These are phyloP conservation scores for Tanypteryx hageni DNA, from an alignment of 2,888 invertebrate species.

Conservation along the genomic window DNA sequence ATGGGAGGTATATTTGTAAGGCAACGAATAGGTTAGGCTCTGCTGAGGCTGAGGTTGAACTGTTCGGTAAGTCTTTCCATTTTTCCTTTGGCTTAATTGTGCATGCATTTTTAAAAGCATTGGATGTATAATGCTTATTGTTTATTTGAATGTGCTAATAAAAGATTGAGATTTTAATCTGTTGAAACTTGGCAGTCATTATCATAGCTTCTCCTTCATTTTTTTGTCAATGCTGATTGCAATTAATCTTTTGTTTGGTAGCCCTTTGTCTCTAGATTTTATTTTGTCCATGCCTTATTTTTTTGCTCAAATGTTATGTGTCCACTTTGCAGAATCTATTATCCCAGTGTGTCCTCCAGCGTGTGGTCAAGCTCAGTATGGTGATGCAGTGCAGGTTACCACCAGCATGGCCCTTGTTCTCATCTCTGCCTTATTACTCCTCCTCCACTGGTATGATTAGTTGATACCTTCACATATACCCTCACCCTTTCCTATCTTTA, in stretches of 20 bases:
- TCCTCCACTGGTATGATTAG: conserved; percentile 76
- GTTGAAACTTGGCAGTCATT: neutral
- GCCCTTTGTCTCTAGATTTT: neutral
- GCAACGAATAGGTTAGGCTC: conserved; percentile 92
- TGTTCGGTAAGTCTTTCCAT: conserved; percentile 83
- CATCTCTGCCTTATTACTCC: conserved; percentile 75
- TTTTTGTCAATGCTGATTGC: neutral
- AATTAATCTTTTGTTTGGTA: conserved; percentile 69
- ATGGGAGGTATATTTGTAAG: conserved; percentile 90
- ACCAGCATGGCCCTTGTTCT: conserved; percentile 77
- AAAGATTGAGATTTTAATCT: conserved; percentile 20
- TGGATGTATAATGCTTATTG: neutral
- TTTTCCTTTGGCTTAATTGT: conserved; percentile 30
- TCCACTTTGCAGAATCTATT: conserved; percentile 84
- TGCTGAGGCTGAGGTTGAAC: conserved; percentile 86
- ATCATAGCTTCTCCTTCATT: conserved; percentile 51
- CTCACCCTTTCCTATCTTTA: conserved; percentile 20
- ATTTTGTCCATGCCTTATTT: conserved; percentile 17
- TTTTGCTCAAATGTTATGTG: conserved; percentile 42
- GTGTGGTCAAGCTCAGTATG: conserved; percentile 85
- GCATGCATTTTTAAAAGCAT: neutral
- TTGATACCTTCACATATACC: conserved; percentile 72
- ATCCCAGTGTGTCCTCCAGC: conserved; percentile 96
- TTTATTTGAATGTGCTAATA: neutral
- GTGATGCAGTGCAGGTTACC: conserved; percentile 78